Percentiles rank a stretch among this genome's conserved stretches.
Evolutionary conservation across 64 coral and sea anemone species (phyloP).

Genomic region (Acropora tenuis): DNA sequence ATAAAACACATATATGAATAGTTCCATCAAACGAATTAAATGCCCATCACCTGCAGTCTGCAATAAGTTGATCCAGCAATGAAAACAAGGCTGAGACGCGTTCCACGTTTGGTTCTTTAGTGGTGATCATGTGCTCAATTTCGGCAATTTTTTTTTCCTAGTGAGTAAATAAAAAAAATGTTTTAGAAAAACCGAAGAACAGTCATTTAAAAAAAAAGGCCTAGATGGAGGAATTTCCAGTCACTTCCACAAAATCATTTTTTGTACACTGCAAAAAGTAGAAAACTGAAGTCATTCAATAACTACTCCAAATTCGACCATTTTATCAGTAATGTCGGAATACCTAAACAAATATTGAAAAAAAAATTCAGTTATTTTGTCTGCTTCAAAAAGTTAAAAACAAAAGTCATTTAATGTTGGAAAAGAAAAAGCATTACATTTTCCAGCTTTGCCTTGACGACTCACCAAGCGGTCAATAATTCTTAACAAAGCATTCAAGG

Average conservation of each 20-base stretch:
- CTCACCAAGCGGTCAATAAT: slow-evolving; percentile 71
- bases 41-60: slow-evolving; percentile 59
- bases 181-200: neutral
- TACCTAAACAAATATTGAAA: too few relatives aligned
- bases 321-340: too few relatives aligned
- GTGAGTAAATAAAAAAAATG: neutral
- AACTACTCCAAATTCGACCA: too few relatives aligned
- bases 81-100: slow-evolving; percentile 24
- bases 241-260: too few relatives aligned
- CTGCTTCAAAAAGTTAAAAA: too few relatives aligned
- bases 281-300: too few relatives aligned
- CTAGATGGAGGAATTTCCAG: too few relatives aligned
- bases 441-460: neutral
- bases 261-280: too few relatives aligned
- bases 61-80: slow-evolving; percentile 56
- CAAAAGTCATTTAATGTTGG: too few relatives aligned
- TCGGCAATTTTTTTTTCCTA: slow-evolving; percentile 31
- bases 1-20: neutral
- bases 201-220: too few relatives aligned
- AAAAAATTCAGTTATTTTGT: too few relatives aligned
- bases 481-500: slow-evolving; percentile 74
- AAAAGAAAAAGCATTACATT: neutral
- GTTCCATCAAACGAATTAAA: neutral
- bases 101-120: slow-evolving; percentile 17
- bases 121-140: slow-evolving; percentile 9